A percentile compares a stretch with the other conserved stretches of the same genome.
Conservation (phyloP, 2,888 invertebrate genomes). For the Yponomeuta sedellus region DNA sequence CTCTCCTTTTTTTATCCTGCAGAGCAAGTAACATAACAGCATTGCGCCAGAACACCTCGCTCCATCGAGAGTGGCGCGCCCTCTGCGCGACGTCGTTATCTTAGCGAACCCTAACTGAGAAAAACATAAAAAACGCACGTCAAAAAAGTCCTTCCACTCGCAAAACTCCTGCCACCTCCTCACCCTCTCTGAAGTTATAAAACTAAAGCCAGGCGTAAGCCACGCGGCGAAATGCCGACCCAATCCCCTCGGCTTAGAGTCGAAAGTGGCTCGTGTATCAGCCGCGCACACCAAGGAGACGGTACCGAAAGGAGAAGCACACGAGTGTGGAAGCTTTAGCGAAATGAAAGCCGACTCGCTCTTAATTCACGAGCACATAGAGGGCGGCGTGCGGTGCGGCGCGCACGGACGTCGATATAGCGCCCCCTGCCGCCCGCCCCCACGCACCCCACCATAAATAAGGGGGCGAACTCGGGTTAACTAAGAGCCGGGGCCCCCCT, state of each 20-base stretch:
- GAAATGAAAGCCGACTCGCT: constrained; percentile 76
- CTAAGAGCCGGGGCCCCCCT: constrained; percentile 63
- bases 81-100: constrained; percentile 70
- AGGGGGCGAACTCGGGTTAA: constrained; percentile 70
- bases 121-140: constrained; percentile 76
- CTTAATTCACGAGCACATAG: constrained; percentile 73
- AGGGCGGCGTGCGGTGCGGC: constrained; percentile 34
- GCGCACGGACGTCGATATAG: constrained; percentile 57
- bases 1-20: constrained; percentile 9
- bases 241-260: constrained; percentile 53
- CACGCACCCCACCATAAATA: constrained; percentile 60
- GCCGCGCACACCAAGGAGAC: constrained; percentile 46
- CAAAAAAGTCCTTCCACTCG: constrained; percentile 74
- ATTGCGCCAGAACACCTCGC: constrained; percentile 36
- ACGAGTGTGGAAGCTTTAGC: constrained; percentile 74
- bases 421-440: constrained; percentile 37
- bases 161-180: constrained; percentile 67
- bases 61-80: constrained; percentile 52
- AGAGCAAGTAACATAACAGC: constrained; percentile 18
- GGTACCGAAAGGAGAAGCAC: constrained; percentile 68
- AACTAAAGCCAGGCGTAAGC: constrained; percentile 54
- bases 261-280: constrained; percentile 42
- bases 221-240: constrained; percentile 44
- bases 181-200: constrained; percentile 68
- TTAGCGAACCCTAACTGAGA: constrained; percentile 71